Evolutionary conservation across 2,888 invertebrate species (phyloP).

Genomic region (Papilio gigon): DNA sequence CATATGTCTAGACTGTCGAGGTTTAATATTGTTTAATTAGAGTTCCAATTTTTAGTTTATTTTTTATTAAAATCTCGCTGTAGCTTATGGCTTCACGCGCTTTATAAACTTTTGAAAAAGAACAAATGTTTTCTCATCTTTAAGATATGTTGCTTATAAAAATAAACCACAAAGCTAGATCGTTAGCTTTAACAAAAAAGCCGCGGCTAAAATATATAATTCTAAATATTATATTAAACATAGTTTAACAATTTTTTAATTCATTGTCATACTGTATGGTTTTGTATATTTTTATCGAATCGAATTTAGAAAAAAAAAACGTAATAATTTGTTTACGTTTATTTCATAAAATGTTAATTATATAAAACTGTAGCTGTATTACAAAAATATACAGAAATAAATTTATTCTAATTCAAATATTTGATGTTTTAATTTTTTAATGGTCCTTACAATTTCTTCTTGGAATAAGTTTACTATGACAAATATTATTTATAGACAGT

Average conservation of each 20-base stretch:
- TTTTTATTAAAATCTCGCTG: neutral
- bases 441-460: no score
- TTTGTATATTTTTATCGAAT: neutral
- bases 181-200: no score
- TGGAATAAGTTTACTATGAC: no score
- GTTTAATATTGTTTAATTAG: neutral
- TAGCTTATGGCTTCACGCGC: neutral
- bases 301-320: neutral
- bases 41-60: neutral
- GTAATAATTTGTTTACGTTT: neutral
- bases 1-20: neutral
- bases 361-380: slow-evolving; percentile 6
- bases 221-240: no score
- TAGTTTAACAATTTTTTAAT: no score
- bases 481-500: no score
- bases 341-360: neutral
- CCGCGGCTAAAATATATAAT: no score
- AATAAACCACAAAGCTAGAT: no score
- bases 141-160: no score
- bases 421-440: slow-evolving; percentile 10
- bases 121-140: no score
- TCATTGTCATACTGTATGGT: no score
- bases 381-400: slow-evolving; percentile 7
- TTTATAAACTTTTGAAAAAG: neutral
- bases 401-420: slow-evolving; percentile 10